Evolutionary conservation across 2,797 vertebrate species (phyloP).

Genomic region (Sebastes baramenuke): DNA sequence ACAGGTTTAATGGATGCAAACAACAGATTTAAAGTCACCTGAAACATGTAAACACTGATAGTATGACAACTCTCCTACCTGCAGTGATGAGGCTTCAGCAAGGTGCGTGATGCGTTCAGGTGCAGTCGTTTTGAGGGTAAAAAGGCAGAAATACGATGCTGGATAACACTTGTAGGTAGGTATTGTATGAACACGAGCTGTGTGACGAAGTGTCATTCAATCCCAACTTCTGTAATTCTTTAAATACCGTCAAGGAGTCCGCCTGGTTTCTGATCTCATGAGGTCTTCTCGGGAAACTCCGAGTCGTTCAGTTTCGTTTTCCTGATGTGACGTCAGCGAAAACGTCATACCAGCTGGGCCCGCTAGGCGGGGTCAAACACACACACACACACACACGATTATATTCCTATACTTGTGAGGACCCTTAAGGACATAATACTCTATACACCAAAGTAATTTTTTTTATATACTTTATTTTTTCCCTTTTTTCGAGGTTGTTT

Average conservation of each 20-base stretch:
- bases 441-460: too few relatives aligned
- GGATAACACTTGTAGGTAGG: fast-evolving
- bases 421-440: background rate
- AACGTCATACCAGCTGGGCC: background rate
- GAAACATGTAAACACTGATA: too few relatives aligned
- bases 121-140: background rate
- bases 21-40: too few relatives aligned
- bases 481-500: too few relatives aligned
- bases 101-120: background rate
- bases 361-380: slow-evolving; percentile 32
- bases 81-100: background rate
- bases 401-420: background rate
- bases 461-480: too few relatives aligned
- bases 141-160: background rate
- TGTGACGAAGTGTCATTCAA: background rate
- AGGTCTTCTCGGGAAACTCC: slow-evolving; percentile 69
- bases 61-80: slow-evolving; percentile 15
- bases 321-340: slow-evolving; percentile 50
- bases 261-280: fast-evolving
- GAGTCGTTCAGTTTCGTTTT: slow-evolving; percentile 80
- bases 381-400: background rate
- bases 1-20: too few relatives aligned
- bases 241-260: background rate
- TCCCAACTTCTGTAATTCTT: background rate
- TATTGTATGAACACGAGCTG: background rate